Base-by-base conservation (phyloP, 2,797 vertebrate genomes). In the Pipistrellus kuhlii region DNA sequence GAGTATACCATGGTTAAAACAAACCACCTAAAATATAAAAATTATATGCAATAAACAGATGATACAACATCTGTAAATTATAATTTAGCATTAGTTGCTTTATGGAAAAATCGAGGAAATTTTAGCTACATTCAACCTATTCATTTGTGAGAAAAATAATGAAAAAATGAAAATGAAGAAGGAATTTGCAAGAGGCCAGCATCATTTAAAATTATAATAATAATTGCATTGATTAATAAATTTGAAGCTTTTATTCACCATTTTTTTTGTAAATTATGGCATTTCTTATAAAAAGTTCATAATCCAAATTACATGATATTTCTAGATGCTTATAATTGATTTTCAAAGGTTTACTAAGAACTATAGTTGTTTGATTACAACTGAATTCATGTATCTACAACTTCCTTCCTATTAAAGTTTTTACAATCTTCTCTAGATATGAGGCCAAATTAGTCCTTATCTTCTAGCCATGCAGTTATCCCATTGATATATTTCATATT, bases 401-500 rank as follows among this genome's bases (percentile, higher is more conserved):
- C 9, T 46, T 94, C 66, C 62, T 75, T 73, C 23, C 25, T 88
- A 48, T 21, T 81, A 53, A 10, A 53, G n/a, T 23, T 21, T 87
- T 48, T 96, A 41, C 2, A 41, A 4, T 3, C 64, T 21, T 88
- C 0, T 96, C 32, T 78, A 85, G 35, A 78, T 32, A 27, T 85
- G 35, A 77, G 2, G 1, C 20, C 57, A 66, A 88, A 62, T 85
- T 68, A n/a, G 4, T 55, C 73, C 46, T 72, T 76, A 55, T 13
- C 18, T 82, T 94, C 0, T 71, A 77, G n/a, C 12, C 51, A 17
- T 77, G 7, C 18, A 57, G 14, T 30, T 90, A 87, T 76, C 4
- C 2, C 68, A 87, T 9, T 94, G 85, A 94, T 46, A 2, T 2
- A 57, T 78, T 91, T 85, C 8, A 48, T 30, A 82, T 93, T 81